Base-by-base conservation (phyloP, 2,888 invertebrate genomes). In the Eupithecia tripunctaria region DNA sequence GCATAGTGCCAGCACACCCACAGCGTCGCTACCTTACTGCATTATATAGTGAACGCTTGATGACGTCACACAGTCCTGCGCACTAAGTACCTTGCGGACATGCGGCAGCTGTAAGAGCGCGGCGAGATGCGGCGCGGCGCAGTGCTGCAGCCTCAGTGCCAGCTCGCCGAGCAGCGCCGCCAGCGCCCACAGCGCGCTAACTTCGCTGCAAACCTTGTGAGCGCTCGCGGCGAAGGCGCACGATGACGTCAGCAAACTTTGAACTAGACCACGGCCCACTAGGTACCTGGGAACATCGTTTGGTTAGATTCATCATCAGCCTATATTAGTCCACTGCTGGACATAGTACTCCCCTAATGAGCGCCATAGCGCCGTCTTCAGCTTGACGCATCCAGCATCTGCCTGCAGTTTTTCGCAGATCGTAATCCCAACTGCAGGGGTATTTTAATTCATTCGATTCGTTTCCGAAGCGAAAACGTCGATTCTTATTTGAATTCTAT, bases 71-170 rank as follows among this genome's bases (percentile, higher is more conserved):
- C 25, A 21, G 25, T 12, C 25, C 59, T 36, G 25, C 62, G 32
- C n/a, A 51, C 47, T 51, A 41, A 29, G 0, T 71, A 89, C 91
- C 91, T 97, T 96, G 94, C 97, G 98, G 4, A 99, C 98, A 27
- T 96, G 96, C 1, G 99, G 99, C 79, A 99, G 95, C 79, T 98
- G 97, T 96, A 99, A 96, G 27, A 99, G 94, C 15, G 97, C 96
- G 43, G 96, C 93, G 70, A 99, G 92, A 81, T 98, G 98, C 0
- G 95, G 93, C 14, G 97, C 96, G 73, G 97, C 97, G 89, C 98
- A 98, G 86, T 97, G 96, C 76, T 97, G 96, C 81, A 99, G 95
- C 74, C 97, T 95, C 79, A 96, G 95, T 41, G 96, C 95, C 85
- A 99, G 96, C 76, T 96, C 96, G 29, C 91, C 95, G 72, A 99